These are phyloP conservation scores for Hypsopygia costalis DNA, from an alignment of 2,888 invertebrate species.

Conservation along the genomic window DNA sequence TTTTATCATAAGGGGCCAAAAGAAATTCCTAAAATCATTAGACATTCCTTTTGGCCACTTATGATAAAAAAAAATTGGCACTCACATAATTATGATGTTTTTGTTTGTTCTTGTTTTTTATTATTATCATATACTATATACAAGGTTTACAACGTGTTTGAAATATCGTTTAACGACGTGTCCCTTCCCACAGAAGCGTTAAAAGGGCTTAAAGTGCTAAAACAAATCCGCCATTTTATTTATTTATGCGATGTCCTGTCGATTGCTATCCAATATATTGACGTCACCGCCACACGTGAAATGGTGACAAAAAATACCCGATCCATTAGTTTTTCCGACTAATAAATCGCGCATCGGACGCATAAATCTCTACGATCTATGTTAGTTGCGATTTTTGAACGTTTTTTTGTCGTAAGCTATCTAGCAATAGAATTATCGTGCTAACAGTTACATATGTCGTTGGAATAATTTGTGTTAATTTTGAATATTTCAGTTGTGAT, in stretches of 20 bases:
- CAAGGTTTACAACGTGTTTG: no score
- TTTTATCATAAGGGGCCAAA: no score
- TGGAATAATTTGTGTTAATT: no score
- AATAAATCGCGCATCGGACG: constrained; percentile 25
- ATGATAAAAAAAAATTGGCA: no score
- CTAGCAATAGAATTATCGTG: constrained; percentile 7
- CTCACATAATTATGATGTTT: no score
- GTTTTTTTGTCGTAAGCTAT: constrained; percentile 11
- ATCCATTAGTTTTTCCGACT: constrained; percentile 21
- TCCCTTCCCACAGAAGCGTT: no score
- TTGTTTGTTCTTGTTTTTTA: no score
- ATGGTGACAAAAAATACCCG: constrained; percentile 19
- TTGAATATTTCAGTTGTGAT: no score
- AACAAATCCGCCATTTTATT: constrained; percentile 29
- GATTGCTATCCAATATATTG: constrained; percentile 22
- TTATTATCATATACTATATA: no score
- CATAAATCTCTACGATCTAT: constrained; percentile 27
- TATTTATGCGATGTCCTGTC: constrained; percentile 35
- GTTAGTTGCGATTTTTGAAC: constrained; percentile 23
- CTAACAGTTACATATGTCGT: not conserved
- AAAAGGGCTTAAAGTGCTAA: not conserved
- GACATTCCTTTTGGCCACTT: no score
- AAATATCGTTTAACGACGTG: no score
- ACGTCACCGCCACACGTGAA: constrained; percentile 23
- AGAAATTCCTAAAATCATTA: no score